Percentiles rank a stretch among this genome's conserved stretches.
These are phyloP conservation scores for Cephonodes hylas DNA, from an alignment of 2,888 invertebrate genomes.

Conservation along the genomic window DNA sequence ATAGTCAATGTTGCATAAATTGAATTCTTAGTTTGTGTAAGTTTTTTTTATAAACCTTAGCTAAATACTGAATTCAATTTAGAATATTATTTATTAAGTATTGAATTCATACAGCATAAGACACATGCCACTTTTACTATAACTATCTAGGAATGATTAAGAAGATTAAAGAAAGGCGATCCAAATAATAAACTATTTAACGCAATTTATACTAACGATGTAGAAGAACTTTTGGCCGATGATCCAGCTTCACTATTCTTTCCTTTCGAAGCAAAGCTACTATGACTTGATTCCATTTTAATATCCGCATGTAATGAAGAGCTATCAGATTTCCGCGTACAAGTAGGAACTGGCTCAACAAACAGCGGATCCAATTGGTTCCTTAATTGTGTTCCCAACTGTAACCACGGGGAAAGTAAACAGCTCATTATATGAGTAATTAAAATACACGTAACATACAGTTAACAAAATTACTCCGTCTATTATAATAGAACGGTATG, in stretches of 20 bases:
- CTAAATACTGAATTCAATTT: too few species aligned
- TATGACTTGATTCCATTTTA: not conserved
- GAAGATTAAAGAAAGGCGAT: too few species aligned
- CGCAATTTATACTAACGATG: constrained; percentile 15
- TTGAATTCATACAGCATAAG: too few species aligned
- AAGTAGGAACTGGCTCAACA: constrained; percentile 21
- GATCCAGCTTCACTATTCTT: constrained; percentile 9
- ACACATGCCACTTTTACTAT: too few species aligned
- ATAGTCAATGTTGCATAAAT: too few species aligned
- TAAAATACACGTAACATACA: not conserved
- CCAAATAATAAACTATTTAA: too few species aligned
- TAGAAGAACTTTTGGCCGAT: constrained; percentile 5
- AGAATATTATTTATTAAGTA: too few species aligned
- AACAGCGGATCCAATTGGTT: constrained; percentile 62
- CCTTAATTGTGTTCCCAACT: constrained; percentile 60
- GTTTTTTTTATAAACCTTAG: too few species aligned
- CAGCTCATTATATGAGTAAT: not conserved
- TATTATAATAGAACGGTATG: not conserved
- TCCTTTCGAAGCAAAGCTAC: not conserved
- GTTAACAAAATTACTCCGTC: not conserved
- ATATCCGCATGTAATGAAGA: not conserved
- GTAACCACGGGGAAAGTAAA: constrained; percentile 20
- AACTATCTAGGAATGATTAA: too few species aligned
- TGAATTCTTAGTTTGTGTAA: too few species aligned
- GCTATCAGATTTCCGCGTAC: not conserved